Evolutionary conservation across 2,113 vertebrate species (phyloP), one percentile per base, ranked within the genome.

Genomic region (Phalacrocorax aristotelis): DNA sequence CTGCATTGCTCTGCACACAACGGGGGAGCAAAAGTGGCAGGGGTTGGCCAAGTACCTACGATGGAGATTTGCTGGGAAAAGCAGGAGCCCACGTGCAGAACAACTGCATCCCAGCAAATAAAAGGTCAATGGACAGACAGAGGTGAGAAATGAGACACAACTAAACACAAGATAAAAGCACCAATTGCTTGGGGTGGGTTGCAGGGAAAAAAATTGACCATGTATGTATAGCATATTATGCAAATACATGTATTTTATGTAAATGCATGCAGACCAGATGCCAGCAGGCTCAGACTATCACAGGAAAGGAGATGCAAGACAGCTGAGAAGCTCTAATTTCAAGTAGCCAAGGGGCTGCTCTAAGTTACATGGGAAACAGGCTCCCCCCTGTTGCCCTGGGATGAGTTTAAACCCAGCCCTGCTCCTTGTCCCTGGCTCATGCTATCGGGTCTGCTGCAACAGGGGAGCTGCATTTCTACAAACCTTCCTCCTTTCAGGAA

Each of bases 191-290:
- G 62, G 76, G 80, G 71, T 74, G 76, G 54, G 49, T 46, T 91
- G 69, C 58, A 58, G n/a, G 60, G 66, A 29, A 44, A 44, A 76
- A 75, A 87, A 83, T 29, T 95, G 96, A 95, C 95, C 74, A 0
- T 61, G 61, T 85, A 78, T 76, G 51, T 46, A 34, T 18, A 79
- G 55, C 1, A 0, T 60, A 88, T 96, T 95, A 96, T 88, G 95
- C 84, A 96, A 96, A 96, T 92, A 10, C 40, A 61, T 74, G 46
- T 48, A 80, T 93, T 93, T 96, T 91, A 96, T 96, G 95, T 85
- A 94, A 96, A 97, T 86, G 17, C 18, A 96, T 96, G 96, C 96
- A 95, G 58, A 90, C 23, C 34, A 83, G 83, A 93, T 93, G 82
- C 96, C 93, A 96, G 85, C 66, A 90, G 92, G 82, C 78, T 94